phyloP scores from a whole-genome alignment of 1,140 invertebrate species.

The Leptinotarsa lineolata region DNA sequence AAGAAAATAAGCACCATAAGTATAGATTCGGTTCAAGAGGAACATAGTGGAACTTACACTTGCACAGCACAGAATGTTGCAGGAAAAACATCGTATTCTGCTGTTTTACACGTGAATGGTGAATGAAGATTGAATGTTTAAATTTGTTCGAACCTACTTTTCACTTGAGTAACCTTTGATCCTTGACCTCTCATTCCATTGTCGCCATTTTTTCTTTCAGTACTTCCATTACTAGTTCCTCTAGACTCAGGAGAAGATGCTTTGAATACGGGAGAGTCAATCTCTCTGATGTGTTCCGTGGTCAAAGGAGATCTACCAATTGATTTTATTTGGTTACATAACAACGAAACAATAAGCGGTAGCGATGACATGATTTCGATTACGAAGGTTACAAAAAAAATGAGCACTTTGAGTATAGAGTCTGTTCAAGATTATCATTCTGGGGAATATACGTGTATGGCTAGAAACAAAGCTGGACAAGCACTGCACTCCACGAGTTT shows the following conservation, averaged over 20 bases:
- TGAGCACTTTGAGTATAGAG: conserved; percentile 77
- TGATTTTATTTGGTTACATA: conserved; percentile 63
- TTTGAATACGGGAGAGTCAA: conserved; percentile 68
- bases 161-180: background rate
- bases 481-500: conserved; percentile 71
- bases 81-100: conserved; percentile 63
- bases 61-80: conserved; percentile 72
- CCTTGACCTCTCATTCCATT: background rate
- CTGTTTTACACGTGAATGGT: conserved; percentile 67
- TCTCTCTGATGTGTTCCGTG: conserved; percentile 65
- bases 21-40: conserved; percentile 69
- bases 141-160: background rate
- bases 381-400: conserved; percentile 72
- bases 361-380: conserved; percentile 70
- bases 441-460: conserved; percentile 81
- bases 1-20: conserved; percentile 73
- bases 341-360: conserved; percentile 57
- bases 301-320: conserved; percentile 71
- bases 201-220: conserved; percentile 51
- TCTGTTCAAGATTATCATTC: conserved; percentile 73
- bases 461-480: conserved; percentile 72
- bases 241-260: conserved; percentile 68
- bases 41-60: conserved; percentile 75
- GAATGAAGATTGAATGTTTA: conserved; percentile 41
- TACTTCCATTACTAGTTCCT: conserved; percentile 69